These are phyloP conservation scores for Drosophila setosimentum DNA, from an alignment of 2,888 invertebrate genomes.

Conservation along the genomic window DNA sequence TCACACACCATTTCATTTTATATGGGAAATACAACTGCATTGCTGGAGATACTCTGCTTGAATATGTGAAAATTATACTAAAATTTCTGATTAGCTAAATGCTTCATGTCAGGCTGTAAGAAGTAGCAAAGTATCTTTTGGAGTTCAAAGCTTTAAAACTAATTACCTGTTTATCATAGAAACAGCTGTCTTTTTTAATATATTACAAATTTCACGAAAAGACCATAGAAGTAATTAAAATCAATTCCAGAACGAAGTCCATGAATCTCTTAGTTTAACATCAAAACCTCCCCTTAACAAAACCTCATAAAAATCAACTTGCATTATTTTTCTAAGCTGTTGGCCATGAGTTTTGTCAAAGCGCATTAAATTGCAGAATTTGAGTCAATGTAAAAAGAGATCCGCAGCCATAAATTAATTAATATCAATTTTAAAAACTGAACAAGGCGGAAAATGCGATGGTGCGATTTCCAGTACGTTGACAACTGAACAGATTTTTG, in stretches of 20 bases:
- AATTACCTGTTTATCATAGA: not conserved
- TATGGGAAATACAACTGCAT: not conserved
- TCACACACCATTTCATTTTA: not conserved
- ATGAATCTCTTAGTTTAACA: not conserved
- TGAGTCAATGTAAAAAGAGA: not conserved
- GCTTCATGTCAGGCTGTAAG: not conserved
- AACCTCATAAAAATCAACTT: conserved; percentile 17
- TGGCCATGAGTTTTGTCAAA: not conserved
- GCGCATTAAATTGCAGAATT: conserved; percentile 23
- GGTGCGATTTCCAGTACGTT: conserved; percentile 11
- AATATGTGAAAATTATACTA: not conserved
- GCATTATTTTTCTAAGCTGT: conserved; percentile 38
- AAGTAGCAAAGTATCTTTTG: not conserved
- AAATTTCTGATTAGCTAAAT: not conserved
- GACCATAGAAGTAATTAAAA: not conserved
- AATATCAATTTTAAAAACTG: conserved; percentile 44
- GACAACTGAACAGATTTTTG: conserved; percentile 34
- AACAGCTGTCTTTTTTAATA: not conserved
- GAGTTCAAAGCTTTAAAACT: not conserved
- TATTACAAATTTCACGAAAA: not conserved
- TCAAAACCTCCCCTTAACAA: conserved; percentile 8
- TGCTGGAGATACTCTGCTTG: not conserved
- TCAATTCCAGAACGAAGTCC: not conserved
- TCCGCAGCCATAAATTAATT: conserved; percentile 48
- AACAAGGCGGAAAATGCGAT: conserved; percentile 6